Conservation (phyloP, 1,140 invertebrate genomes). For the Drosophila gunungcola region DNA sequence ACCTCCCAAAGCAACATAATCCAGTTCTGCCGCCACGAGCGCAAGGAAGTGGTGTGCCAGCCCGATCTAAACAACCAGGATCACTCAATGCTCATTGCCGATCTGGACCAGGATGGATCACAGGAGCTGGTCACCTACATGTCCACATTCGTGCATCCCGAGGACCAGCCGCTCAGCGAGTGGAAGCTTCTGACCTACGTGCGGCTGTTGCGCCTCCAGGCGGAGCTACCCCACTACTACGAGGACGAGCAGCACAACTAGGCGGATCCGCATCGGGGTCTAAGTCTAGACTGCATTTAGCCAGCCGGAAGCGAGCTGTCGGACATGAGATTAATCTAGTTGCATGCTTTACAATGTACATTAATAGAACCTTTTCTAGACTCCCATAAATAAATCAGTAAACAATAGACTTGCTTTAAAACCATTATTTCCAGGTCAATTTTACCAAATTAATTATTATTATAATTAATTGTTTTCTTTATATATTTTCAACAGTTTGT, state of each 20-base stretch:
- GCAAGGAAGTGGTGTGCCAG: constrained; percentile 88
- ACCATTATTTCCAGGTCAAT: background rate
- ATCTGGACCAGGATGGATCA: constrained; percentile 89
- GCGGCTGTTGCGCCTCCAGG: constrained; percentile 88
- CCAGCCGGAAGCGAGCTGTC: constrained; percentile 29
- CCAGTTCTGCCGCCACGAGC: constrained; percentile 88
- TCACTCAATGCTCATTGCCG: constrained; percentile 89
- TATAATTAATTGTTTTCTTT: background rate
- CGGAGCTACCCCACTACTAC: constrained; percentile 89
- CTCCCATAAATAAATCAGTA: constrained; percentile 49
- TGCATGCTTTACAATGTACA: constrained; percentile 69
- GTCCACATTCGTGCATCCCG: constrained; percentile 87
- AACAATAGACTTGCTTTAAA: background rate
- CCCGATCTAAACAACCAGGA: constrained; percentile 89
- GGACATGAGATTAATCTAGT: constrained; percentile 54
- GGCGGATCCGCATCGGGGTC: constrained; percentile 2
- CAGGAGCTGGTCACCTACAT: constrained; percentile 91
- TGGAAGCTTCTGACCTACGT: constrained; percentile 88
- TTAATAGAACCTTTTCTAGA: constrained; percentile 68
- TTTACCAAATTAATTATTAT: background rate
- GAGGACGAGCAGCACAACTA: constrained; percentile 70
- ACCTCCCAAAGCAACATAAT: constrained; percentile 90
- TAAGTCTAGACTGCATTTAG: constrained; percentile 51
- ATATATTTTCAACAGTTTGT: background rate
- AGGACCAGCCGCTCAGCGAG: constrained; percentile 81